phyloP scores from a whole-genome alignment of 2,888 invertebrate genomes.

The Therioaphis trifolii region DNA sequence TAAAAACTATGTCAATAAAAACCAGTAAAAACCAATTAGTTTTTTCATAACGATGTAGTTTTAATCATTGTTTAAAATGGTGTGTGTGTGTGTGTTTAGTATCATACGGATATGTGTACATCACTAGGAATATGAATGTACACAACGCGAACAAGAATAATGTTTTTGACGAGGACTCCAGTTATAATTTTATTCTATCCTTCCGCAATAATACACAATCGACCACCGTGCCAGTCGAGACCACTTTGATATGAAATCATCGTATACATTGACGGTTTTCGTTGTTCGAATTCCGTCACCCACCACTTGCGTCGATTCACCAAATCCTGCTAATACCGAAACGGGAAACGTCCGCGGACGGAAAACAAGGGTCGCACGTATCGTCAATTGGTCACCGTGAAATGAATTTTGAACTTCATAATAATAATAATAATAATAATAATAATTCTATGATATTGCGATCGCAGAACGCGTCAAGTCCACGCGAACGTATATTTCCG shows the following conservation, averaged over 20 bases:
- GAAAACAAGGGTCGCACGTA: conserved; percentile 28
- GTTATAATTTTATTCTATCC: too few relatives aligned
- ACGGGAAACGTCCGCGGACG: conserved; percentile 2
- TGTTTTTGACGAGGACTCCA: too few relatives aligned
- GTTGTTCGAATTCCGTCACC: background rate
- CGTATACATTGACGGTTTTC: background rate
- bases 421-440: background rate
- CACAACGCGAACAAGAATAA: too few relatives aligned
- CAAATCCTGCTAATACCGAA: too few relatives aligned
- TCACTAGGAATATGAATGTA: too few relatives aligned
- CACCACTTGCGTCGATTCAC: background rate
- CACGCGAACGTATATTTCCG: conserved; percentile 1
- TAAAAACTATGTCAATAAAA: too few relatives aligned
- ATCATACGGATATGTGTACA: too few relatives aligned
- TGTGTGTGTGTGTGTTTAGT: too few relatives aligned
- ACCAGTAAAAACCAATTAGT: too few relatives aligned
- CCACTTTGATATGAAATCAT: background rate
- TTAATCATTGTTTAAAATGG: too few relatives aligned
- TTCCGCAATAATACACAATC: background rate
- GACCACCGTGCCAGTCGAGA: background rate
- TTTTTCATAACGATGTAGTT: too few relatives aligned
- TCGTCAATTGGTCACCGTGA: conserved; percentile 36
- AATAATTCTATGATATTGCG: background rate
- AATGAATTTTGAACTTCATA: conserved; percentile 7
- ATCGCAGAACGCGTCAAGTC: conserved; percentile 28